phyloP scores from a whole-genome alignment of 2,888 invertebrate species.

The Apomyelois bistriatella region DNA sequence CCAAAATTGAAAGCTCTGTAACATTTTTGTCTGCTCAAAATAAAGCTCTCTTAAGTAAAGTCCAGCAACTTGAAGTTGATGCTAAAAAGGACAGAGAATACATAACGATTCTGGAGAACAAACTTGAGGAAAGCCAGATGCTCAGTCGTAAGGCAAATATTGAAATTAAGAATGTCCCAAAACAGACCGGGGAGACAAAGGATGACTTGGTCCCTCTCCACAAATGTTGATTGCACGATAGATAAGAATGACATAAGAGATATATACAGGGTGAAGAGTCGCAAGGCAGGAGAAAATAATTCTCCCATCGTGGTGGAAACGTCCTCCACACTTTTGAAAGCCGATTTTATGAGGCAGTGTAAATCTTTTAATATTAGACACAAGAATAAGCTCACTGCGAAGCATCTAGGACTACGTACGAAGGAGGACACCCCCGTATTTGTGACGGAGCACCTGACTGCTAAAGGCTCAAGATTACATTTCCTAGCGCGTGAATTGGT shows the following conservation, averaged over 20 bases:
- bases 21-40: not conserved
- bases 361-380: conserved; percentile 15
- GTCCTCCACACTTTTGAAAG: conserved; percentile 12
- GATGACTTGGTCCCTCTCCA: conserved; percentile 19
- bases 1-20: not conserved
- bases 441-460: conserved; percentile 13
- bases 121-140: not conserved
- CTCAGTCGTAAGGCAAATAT: conserved; percentile 22
- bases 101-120: not conserved
- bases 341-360: conserved; percentile 13
- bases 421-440: conserved; percentile 11
- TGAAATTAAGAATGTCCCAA: conserved; percentile 13
- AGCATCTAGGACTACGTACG: conserved; percentile 15
- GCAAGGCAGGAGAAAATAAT: not conserved
- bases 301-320: conserved; percentile 15
- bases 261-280: conserved; percentile 2
- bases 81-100: not conserved
- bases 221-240: not conserved
- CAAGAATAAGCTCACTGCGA: conserved; percentile 14
- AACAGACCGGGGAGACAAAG: conserved; percentile 20
- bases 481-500: not conserved
- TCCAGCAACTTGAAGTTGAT: not conserved
- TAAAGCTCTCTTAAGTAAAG: not conserved
- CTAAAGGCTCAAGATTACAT: not conserved
- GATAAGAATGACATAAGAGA: conserved; percentile 6